Evolutionary conservation across 2,113 vertebrate genomes (phyloP), one percentile per base, ranked within the genome.

Genomic region (Neolamprologus variostigma): DNA sequence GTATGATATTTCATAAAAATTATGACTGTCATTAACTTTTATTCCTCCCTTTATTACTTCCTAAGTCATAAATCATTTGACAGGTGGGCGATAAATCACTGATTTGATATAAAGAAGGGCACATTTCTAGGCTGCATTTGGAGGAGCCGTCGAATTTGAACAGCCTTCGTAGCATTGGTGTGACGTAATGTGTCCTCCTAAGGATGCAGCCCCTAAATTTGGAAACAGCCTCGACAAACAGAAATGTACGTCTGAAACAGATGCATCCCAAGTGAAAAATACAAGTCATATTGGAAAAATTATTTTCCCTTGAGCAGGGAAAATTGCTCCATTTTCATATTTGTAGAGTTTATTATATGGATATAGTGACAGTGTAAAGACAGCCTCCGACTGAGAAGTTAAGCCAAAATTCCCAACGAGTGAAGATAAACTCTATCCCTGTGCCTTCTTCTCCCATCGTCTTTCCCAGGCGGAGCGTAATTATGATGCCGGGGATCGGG

Each of bases 1-100:
- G 0, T 57, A 26, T 57, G 23, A 57, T 26, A 57, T 0, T 4
- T 55, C 54, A 57, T 26, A 57, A 57, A 57, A 26, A 5, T 1
- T 1, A 57, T 57, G 54, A 57, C 23, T 57, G 12, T 26, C 54
- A 14, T 57, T 14, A 57, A 57, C 21, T 57, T 57, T 57, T 57
- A 57, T 26, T 57, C 23, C 12, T 57, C 7, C 54, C 54, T 57
- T 57, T 57, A 57, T 57, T 57, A 26, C 23, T 57, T 57, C 54
- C 7, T 57, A 57, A 57, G 12, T 57, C 23, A 8, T 57, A 57
- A 57, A 57, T 57, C 12, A 8, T 57, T 57, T 57, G 23, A 14
- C 54, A 8, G 23, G 23, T 26, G 12, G 23, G 54, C 23, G 0
- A 26, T 26, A 12, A 54, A 26, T 57, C 54, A 57, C 54, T 57